Conservation (phyloP, 2,113 vertebrate species). For the Petrocephalus microphthalmus region DNA sequence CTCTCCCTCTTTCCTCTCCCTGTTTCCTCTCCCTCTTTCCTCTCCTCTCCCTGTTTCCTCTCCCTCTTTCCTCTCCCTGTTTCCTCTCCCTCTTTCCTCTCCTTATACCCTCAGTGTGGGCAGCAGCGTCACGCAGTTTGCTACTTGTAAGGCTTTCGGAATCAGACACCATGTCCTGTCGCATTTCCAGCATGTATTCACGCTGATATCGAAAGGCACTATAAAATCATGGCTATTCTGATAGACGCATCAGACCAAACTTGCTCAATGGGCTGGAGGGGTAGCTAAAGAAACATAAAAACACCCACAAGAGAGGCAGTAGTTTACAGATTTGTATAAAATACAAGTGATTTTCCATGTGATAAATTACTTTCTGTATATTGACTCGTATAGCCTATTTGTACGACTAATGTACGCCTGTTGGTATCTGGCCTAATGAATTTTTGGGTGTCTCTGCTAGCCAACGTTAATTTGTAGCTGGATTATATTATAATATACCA, state of each 20-base stretch:
- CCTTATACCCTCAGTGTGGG: neutral
- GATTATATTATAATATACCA: neutral
- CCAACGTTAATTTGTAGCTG: neutral
- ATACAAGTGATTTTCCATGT: neutral
- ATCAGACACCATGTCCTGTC: neutral
- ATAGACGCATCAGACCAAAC: neutral
- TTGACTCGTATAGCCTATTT: neutral
- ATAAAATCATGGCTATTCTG: neutral
- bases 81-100: no score
- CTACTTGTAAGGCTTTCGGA: neutral
- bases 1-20: no score
- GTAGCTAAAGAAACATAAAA: neutral
- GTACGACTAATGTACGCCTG: neutral
- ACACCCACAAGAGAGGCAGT: neutral
- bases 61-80: no score
- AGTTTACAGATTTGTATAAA: neutral
- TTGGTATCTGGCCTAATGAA: neutral
- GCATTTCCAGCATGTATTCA: neutral
- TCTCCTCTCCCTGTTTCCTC: no score
- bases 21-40: no score
- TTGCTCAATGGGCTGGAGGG: neutral
- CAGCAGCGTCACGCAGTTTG: no score
- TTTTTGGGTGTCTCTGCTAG: neutral
- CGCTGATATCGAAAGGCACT: neutral
- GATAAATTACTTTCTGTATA: neutral